Percentiles rank a stretch among this genome's conserved stretches.
phyloP scores from a whole-genome alignment of 2,888 invertebrate genomes.

The Lithophane ornitopus region DNA sequence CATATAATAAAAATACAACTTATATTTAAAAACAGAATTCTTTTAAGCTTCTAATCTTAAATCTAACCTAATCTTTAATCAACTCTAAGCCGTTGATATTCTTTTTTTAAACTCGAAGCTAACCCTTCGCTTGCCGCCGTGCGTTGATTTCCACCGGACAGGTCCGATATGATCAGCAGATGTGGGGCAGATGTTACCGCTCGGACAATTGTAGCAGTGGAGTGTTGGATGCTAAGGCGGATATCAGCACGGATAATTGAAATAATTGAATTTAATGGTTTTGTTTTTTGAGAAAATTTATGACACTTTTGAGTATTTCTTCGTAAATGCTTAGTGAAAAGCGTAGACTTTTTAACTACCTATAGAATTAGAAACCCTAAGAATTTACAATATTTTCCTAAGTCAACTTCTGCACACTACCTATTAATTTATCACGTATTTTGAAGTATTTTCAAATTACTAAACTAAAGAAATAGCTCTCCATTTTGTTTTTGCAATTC shows the following conservation, averaged over 20 bases:
- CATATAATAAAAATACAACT: neutral
- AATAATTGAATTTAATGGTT: slow-evolving; percentile 31
- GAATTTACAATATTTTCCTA: neutral
- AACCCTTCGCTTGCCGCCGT: slow-evolving; percentile 79
- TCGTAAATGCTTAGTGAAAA: neutral
- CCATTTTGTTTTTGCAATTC: neutral
- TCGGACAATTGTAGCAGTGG: slow-evolving; percentile 61
- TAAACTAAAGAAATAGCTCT: neutral
- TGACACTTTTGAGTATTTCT: neutral
- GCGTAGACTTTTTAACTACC: neutral
- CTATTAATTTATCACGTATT: neutral
- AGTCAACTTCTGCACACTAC: too few relatives aligned
- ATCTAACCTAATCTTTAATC: slow-evolving; percentile 53
- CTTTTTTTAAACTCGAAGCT: slow-evolving; percentile 63
- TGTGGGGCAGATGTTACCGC: slow-evolving; percentile 85
- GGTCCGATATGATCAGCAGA: slow-evolving; percentile 88
- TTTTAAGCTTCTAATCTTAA: slow-evolving; percentile 28
- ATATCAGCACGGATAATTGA: slow-evolving; percentile 55
- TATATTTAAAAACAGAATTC: slow-evolving; percentile 16
- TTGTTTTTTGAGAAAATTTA: neutral
- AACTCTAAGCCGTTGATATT: slow-evolving; percentile 55
- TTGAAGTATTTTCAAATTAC: too few relatives aligned
- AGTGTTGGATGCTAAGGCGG: slow-evolving; percentile 42
- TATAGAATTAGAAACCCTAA: too few relatives aligned
- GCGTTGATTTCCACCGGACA: slow-evolving; percentile 82